These are phyloP conservation scores for Leucopternis melanops DNA, from an alignment of 2,113 vertebrate genomes.

Conservation along the genomic window DNA sequence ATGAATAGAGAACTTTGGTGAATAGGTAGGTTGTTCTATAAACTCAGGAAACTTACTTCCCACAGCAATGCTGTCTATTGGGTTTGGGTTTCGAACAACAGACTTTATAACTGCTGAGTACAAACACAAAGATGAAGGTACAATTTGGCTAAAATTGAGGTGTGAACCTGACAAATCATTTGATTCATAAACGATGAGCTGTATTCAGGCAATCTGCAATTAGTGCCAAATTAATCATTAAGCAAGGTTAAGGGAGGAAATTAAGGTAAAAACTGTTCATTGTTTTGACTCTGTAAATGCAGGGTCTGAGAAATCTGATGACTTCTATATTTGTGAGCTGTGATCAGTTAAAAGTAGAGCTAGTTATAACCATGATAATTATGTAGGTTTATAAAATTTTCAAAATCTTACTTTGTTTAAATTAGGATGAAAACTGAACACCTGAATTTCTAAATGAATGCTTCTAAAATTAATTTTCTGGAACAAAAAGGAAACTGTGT, in stretches of 20 bases:
- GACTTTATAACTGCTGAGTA: neutral
- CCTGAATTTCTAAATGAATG: neutral
- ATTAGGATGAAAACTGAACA: neutral
- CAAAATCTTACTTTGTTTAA: neutral
- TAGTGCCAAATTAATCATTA: neutral
- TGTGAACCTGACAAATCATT: neutral
- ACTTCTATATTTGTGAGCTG: neutral
- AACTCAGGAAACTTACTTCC: neutral
- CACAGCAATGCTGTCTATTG: neutral
- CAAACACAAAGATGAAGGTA: neutral
- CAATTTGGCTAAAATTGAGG: neutral
- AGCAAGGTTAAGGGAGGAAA: too few relatives aligned
- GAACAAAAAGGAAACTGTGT: neutral
- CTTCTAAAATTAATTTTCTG: constrained; percentile 6
- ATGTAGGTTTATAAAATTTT: neutral
- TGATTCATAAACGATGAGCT: neutral
- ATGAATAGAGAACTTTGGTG: neutral
- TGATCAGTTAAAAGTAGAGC: neutral
- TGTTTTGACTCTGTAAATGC: neutral
- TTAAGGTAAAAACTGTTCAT: too few relatives aligned
- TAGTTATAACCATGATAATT: neutral
- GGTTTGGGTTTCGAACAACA: neutral
- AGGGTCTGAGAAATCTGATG: neutral
- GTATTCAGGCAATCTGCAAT: neutral
- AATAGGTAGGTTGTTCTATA: neutral